These are phyloP conservation scores for Drosophila mercatorum DNA, from an alignment of 2,888 invertebrate species.

Conservation along the genomic window DNA sequence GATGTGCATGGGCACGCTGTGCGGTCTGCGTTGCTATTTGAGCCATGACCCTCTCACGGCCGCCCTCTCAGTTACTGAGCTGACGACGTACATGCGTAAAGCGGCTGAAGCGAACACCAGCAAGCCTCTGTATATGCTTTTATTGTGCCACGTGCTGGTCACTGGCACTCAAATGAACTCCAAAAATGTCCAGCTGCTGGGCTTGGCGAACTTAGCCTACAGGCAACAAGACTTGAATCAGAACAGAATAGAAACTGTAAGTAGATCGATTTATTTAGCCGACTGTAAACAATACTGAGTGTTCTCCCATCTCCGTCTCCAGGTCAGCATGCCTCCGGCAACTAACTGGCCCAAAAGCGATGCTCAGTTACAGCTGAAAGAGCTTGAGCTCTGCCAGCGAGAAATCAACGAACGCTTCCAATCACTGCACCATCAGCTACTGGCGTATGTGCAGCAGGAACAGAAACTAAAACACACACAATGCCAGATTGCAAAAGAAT, in stretches of 20 bases:
- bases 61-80: constrained; percentile 19
- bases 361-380: background rate
- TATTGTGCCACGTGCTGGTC: constrained; percentile 34
- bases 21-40: constrained; percentile 37
- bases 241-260: constrained; percentile 8
- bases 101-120: constrained; percentile 3
- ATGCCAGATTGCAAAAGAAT: constrained; percentile 17
- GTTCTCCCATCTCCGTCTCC: background rate
- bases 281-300: background rate
- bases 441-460: constrained; percentile 30
- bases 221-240: constrained; percentile 2
- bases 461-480: constrained; percentile 28
- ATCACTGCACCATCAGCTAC: constrained; percentile 16
- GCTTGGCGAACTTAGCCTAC: constrained; percentile 34
- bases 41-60: constrained; percentile 33
- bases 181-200: constrained; percentile 33
- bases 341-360: background rate
- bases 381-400: constrained; percentile 10
- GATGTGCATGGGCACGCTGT: constrained; percentile 25
- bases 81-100: constrained; percentile 29
- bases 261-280: background rate
- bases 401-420: constrained; percentile 30
- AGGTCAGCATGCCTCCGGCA: background rate
- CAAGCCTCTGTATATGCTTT: constrained; percentile 24
- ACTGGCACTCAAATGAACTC: constrained; percentile 26